Base-by-base conservation (phyloP, 2,888 invertebrate species). In the Rhagonycha lutea region DNA sequence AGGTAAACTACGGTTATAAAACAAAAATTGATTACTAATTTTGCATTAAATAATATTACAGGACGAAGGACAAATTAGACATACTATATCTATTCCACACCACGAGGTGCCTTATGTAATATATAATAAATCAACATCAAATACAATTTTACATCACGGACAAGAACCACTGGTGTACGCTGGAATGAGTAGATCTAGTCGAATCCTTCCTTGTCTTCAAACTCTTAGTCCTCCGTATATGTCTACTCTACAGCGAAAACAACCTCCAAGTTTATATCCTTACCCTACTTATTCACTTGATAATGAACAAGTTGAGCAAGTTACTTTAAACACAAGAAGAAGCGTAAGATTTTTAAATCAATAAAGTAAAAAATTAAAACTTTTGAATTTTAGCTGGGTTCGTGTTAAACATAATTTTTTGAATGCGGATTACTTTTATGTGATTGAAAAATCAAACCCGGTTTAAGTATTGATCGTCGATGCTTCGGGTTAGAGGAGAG, bases 61-160 rank as follows among this genome's bases (percentile, higher is more conserved):
- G 89, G 88, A 86, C 80, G 89, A 90, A 77, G 90, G 85, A 89
- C 90, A 83, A 90, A 90, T 70, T 90, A 90, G 85, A 90, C 90
- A 90, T 86, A 18, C 18, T 18, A 85, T 90, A 80, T 88, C 90
- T 81, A 84, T 90, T 79, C 83, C 86, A 79, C 79, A 79, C 63
- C 81, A 80, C 84, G 87, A 87, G 85, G 86, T 87, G 84, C 87
- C 84, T 76, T 88, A 88, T 80, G 87, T 88, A 76, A 86, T 88
- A 80, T 88, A 88, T 83, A 87, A 86, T 74, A 86, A 87, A 77
- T 84, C 88, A 73, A 87, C 87, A 29, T 88, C 88, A 86, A 85
- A 87, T 65, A 84, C 47, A 61, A 60, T 87, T 73, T 86, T 88
- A 73, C 84, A 88, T 60, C 83, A 87, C 68, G 47, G 47, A 47